Evolutionary conservation across 2,113 vertebrate species (phyloP), one percentile per base, ranked within the genome.

Genomic region (Heterocephalus glaber): DNA sequence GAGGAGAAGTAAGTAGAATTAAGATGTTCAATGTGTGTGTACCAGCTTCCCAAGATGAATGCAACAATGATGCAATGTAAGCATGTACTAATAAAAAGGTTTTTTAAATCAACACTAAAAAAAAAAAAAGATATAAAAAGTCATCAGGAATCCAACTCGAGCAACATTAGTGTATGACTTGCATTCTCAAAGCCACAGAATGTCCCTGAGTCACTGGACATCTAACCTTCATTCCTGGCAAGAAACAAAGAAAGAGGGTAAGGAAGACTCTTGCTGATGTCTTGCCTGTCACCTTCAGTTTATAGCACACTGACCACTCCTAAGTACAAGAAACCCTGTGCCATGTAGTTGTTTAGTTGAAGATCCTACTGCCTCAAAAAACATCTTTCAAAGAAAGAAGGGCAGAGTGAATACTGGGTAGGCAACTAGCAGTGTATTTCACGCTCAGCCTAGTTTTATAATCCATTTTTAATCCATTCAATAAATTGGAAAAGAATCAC

Each of bases 351-450:
- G 26, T 68, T 81, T 76, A 86, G 52, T 12, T 38, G 24, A 24
- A 3, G 17, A 81, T 58, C 52, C 20, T 66, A 3, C 22, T 13
- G 6, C 19, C 26, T 72, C 65, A 52, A 61, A 90, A 41, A 82
- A 70, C 35, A 52, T 52, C 60, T 56, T 86, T n/a, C 12, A 81
- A 84, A 92, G 60, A 84, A 92, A 92, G 38, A 96, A 76, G 24
- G 30, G 22, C 4, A 54, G 54, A 12, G 49, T 38, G 63, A 79
- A 65, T 3, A 72, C 33, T 82, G 22, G n/a, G 17, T 28, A 58
- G n/a, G 28, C 49, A 80, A 66, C 65, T 38, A 88, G 35, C 17
- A 61, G 49, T 85, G 91, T 56, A 77, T 65, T 70, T 33, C 35
- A 49, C 35, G 52, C 28, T 72, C 85, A 60, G 54, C 7, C n/a